Conservation (phyloP, 1,140 invertebrate genomes). For the Zophobas atratus region DNA sequence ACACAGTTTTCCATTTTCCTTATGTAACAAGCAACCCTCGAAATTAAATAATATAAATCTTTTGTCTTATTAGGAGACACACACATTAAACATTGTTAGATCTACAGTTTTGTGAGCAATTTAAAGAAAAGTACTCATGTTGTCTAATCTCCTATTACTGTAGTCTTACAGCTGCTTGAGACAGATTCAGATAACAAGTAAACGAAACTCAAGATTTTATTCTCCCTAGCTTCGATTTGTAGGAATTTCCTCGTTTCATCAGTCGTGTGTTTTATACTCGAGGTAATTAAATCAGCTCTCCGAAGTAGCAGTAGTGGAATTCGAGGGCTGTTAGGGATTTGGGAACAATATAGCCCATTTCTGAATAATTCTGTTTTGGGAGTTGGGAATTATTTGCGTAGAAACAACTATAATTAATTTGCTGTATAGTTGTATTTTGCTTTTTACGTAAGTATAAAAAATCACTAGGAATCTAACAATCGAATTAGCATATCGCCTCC, state of each 20-base stretch:
- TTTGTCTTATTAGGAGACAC: background rate
- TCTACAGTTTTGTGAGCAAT: no score
- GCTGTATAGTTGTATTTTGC: no score
- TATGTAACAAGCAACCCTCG: conserved; percentile 5
- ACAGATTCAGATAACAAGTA: background rate
- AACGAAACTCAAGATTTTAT: background rate
- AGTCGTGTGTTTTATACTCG: background rate
- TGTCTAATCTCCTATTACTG: no score
- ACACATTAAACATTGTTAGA: no score
- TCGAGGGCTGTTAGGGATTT: background rate
- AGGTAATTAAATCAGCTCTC: background rate
- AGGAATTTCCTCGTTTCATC: background rate
- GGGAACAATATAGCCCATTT: background rate
- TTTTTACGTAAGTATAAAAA: no score
- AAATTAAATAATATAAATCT: conserved; percentile 6
- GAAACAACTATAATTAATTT: no score
- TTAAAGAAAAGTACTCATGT: no score
- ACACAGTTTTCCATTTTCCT: background rate
- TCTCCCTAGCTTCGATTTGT: background rate
- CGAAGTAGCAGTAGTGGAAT: background rate
- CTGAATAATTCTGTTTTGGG: background rate
- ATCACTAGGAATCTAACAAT: no score
- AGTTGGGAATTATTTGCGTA: no score
- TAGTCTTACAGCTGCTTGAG: background rate
- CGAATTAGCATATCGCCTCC: background rate